phyloP scores from a whole-genome alignment of 2,113 vertebrate species.

The Martes martes region DNA sequence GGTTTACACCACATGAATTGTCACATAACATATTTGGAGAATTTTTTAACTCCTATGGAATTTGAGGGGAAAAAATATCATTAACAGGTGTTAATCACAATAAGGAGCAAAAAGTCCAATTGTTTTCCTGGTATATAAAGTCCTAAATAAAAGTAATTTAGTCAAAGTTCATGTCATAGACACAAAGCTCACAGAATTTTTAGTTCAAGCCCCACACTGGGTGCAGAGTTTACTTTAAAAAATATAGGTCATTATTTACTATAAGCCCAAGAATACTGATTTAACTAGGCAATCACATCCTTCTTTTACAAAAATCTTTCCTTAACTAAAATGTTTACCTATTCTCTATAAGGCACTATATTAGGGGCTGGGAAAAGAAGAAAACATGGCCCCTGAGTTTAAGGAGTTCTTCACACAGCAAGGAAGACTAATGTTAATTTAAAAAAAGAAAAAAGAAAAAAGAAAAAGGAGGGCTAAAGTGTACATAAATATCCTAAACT shows the following conservation, averaged over 20 bases:
- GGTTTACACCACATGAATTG: neutral
- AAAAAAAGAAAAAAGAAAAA: neutral
- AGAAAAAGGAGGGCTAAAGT: neutral
- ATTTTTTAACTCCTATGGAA: neutral
- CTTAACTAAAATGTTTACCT: conserved; percentile 19
- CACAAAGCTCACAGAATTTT: neutral
- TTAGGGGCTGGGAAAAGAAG: neutral
- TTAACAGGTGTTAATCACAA: conserved; percentile 1
- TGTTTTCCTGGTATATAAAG: neutral
- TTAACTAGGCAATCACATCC: neutral
- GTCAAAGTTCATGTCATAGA: neutral
- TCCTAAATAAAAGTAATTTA: conserved; percentile 8
- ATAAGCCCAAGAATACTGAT: neutral
- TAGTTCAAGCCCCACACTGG: neutral
- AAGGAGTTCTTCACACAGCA: neutral
- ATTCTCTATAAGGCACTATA: neutral
- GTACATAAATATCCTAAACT: neutral
- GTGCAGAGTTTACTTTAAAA: neutral
- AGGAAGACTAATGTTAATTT: neutral
- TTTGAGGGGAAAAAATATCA: neutral
- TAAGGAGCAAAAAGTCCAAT: neutral
- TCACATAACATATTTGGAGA: neutral
- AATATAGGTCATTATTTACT: neutral
- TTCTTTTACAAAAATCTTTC: neutral
- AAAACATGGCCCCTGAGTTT: neutral